Percentiles rank a stretch among this genome's conserved stretches.
Evolutionary conservation across 2,113 vertebrate species (phyloP).

Genomic region (Blennius ocellaris): DNA sequence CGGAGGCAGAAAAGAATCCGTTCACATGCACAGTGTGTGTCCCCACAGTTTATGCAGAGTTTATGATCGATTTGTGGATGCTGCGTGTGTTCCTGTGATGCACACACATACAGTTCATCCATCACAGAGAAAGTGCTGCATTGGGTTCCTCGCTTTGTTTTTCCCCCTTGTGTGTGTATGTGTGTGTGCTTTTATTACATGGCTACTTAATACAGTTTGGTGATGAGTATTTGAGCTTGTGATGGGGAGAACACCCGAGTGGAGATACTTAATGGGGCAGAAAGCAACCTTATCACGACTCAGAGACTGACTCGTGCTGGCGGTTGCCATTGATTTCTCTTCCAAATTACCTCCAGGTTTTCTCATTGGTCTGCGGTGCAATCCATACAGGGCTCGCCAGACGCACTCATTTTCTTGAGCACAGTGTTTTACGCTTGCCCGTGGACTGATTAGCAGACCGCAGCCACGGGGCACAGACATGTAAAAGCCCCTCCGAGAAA

Average conservation of each 20-base stretch:
- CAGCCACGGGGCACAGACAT: not conserved
- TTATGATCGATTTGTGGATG: not conserved
- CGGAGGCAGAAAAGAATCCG: not conserved
- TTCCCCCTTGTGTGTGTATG: not conserved
- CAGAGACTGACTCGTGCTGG: constrained; percentile 44
- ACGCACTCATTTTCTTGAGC: constrained; percentile 39
- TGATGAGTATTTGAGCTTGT: constrained; percentile 53
- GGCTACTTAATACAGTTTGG: constrained; percentile 35
- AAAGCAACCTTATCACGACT: constrained; percentile 59
- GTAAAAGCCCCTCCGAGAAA: not conserved
- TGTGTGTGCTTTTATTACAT: constrained; percentile 24
- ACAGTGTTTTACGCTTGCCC: constrained; percentile 25
- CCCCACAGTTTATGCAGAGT: constrained; percentile 3
- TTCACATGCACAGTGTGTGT: not conserved
- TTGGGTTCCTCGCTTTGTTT: constrained; percentile 2
- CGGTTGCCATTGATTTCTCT: constrained; percentile 55
- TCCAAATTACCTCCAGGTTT: constrained; percentile 56
- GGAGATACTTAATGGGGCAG: constrained; percentile 61
- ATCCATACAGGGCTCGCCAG: constrained; percentile 28
- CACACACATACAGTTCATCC: not conserved
- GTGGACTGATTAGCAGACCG: not conserved
- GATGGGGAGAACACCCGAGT: constrained; percentile 49
- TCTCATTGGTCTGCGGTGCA: constrained; percentile 32
- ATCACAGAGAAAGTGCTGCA: not conserved
- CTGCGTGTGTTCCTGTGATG: not conserved